A percentile compares a stretch with the other conserved stretches of the same genome.
Evolutionary conservation across 2,113 vertebrate genomes (phyloP).

Genomic region (Dicerorhinus sumatrensis): DNA sequence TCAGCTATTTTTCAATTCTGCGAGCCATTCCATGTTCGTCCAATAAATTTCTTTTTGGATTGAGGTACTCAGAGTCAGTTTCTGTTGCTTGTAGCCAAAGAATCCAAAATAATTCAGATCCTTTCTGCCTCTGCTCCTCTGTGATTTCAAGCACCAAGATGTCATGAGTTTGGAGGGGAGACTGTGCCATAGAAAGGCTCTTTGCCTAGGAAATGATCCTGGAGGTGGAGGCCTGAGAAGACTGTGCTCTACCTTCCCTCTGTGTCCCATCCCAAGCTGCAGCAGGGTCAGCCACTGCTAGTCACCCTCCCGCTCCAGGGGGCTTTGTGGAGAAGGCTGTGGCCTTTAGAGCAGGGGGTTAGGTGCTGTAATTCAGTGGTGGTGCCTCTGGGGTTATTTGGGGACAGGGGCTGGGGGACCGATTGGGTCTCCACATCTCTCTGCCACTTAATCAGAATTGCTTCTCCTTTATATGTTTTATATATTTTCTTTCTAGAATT

Average conservation of each 20-base stretch:
- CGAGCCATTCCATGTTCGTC: no score
- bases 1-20: neutral
- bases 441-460: neutral
- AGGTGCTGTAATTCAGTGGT: neutral
- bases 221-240: accelerated
- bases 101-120: neutral
- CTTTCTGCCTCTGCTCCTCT: neutral
- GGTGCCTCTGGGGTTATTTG: neutral
- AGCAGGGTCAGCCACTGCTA: accelerated
- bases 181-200: no score
- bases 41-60: neutral
- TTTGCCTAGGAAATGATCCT: neutral
- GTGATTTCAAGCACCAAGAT: neutral
- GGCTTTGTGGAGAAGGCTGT: accelerated
- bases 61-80: neutral
- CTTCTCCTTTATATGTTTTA: neutral
- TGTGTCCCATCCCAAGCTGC: accelerated
- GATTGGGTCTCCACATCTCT: neutral
- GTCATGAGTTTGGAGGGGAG: neutral
- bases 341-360: no score
- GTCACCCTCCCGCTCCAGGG: accelerated
- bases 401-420: neutral
- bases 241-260: accelerated
- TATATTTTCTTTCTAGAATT: conserved; percentile 9
- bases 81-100: neutral